Percentiles rank a stretch among this genome's conserved stretches.
phyloP scores from a whole-genome alignment of 1,140 invertebrate genomes.

The Aphelinus atriplicis region DNA sequence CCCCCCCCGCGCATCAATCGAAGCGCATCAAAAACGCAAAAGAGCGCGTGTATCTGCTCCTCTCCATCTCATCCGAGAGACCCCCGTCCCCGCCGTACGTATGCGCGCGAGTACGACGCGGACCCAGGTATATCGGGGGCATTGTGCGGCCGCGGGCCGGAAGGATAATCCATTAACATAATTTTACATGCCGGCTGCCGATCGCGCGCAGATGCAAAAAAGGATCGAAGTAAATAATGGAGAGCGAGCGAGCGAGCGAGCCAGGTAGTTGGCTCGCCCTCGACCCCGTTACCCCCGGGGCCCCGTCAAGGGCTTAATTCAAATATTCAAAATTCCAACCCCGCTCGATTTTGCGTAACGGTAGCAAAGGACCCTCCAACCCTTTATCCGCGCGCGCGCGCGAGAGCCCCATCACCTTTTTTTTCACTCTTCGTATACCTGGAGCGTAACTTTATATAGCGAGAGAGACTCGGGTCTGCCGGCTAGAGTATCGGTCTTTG shows the following conservation, averaged over 20 bases:
- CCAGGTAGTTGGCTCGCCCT: neutral
- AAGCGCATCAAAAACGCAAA: slow-evolving; percentile 15
- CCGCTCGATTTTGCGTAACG: slow-evolving; percentile 58
- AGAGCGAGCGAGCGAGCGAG: slow-evolving; percentile 3
- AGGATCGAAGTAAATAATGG: slow-evolving; percentile 61
- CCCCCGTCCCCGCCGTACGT: neutral
- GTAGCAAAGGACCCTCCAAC: slow-evolving; percentile 23
- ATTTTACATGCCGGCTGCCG: slow-evolving; percentile 58
- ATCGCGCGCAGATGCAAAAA: slow-evolving; percentile 63
- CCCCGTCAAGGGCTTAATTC: slow-evolving; percentile 60
- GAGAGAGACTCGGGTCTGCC: neutral
- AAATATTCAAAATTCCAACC: slow-evolving; percentile 61
- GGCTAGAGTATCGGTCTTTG: neutral
- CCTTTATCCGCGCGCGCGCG: slow-evolving; percentile 7
- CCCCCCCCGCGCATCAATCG: neutral
- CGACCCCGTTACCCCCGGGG: neutral
- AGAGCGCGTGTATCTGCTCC: neutral
- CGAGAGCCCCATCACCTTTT: neutral
- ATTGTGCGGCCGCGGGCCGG: slow-evolving; percentile 13
- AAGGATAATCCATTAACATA: slow-evolving; percentile 69
- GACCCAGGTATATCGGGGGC: slow-evolving; percentile 39
- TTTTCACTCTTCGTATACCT: slow-evolving; percentile 27
- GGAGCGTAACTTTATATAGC: neutral
- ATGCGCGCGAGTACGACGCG: neutral
- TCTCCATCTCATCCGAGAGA: neutral